These are phyloP conservation scores for Charadrius vociferus DNA, from an alignment of 2,113 vertebrate species.

Conservation along the genomic window DNA sequence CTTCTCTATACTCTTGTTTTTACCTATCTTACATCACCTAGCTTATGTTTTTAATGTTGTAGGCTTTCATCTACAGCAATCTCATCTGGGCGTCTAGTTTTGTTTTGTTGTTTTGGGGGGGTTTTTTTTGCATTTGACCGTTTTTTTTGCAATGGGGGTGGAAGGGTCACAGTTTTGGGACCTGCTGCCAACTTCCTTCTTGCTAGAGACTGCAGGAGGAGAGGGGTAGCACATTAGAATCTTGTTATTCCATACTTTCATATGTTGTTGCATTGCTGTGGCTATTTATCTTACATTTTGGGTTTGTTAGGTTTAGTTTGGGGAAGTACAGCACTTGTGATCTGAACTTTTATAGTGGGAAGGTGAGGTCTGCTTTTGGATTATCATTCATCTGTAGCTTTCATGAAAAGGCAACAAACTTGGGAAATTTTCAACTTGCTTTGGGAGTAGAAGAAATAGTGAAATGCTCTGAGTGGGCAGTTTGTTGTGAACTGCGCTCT, in stretches of 20 bases:
- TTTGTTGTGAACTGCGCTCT: neutral
- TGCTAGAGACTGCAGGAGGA: neutral
- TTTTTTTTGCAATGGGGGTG: neutral
- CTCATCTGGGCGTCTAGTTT: neutral
- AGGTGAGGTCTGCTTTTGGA: neutral
- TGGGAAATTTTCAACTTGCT: neutral
- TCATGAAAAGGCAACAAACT: neutral
- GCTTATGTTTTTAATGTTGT: neutral
- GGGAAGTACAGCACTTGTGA: neutral
- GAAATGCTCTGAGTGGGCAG: neutral
- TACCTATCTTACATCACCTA: neutral
- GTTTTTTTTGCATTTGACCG: neutral
- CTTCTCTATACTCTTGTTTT: neutral
- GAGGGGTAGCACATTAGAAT: neutral
- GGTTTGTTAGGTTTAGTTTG: neutral
- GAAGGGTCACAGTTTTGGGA: neutral
- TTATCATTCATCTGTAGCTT: neutral
- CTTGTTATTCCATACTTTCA: neutral
- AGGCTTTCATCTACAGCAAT: neutral
- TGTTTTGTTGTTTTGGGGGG: neutral
- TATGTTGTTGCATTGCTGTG: neutral
- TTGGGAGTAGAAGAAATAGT: neutral
- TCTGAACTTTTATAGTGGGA: neutral
- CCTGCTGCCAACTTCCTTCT: neutral
- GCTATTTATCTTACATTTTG: neutral